Conservation (phyloP, 2,888 invertebrate species). For the Epinotia bilunana region DNA sequence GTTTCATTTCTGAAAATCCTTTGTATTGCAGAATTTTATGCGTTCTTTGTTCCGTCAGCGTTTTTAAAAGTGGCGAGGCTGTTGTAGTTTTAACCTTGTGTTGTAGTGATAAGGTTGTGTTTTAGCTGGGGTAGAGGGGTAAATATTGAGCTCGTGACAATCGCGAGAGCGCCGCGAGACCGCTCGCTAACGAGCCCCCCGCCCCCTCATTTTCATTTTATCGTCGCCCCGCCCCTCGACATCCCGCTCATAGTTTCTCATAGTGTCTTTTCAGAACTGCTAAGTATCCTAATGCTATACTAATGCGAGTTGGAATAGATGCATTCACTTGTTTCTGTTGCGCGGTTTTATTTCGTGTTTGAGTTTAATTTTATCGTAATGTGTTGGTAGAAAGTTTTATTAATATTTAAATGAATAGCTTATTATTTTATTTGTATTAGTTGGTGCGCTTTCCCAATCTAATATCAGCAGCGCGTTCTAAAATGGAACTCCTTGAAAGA, state of each 20-base stretch:
- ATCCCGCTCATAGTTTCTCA: constrained; percentile 65
- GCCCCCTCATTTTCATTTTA: constrained; percentile 78
- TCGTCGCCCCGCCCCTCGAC: constrained; percentile 62
- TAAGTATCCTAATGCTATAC: constrained; percentile 64
- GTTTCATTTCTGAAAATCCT: constrained; percentile 79
- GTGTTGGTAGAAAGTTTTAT: background rate
- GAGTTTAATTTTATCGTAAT: background rate
- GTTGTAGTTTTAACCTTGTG: constrained; percentile 56
- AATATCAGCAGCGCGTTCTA: too few relatives aligned
- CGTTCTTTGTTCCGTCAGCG: constrained; percentile 74
- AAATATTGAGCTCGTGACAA: constrained; percentile 76
- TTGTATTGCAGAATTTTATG: constrained; percentile 80
- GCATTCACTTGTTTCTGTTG: background rate
- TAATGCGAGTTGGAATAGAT: constrained; percentile 20
- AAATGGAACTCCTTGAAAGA: too few relatives aligned
- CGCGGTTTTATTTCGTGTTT: background rate
- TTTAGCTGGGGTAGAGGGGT: constrained; percentile 50
- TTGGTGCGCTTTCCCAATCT: too few relatives aligned
- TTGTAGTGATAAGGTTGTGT: constrained; percentile 54
- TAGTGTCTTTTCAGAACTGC: constrained; percentile 64
- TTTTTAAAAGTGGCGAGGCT: constrained; percentile 58
- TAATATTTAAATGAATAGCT: too few relatives aligned
- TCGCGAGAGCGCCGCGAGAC: constrained; percentile 68
- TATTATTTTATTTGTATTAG: too few relatives aligned
- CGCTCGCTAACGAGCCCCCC: constrained; percentile 74